phyloP scores from a whole-genome alignment of 2,797 vertebrate genomes.

The Cyprinodon diabolis region DNA sequence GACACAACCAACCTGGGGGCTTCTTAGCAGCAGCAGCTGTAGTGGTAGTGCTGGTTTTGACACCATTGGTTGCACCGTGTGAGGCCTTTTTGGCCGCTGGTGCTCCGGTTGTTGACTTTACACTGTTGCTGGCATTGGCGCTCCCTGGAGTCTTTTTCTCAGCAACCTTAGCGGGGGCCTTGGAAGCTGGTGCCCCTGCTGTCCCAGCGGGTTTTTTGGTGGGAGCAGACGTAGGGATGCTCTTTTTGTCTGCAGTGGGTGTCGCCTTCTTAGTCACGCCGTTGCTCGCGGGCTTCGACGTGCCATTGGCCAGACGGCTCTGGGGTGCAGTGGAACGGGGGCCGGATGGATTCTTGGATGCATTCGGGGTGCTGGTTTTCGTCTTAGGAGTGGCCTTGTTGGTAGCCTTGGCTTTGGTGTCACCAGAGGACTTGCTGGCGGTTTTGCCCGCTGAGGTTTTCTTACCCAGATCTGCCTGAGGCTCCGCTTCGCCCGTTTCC shows the following conservation, averaged over 20 bases:
- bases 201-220: slow-evolving; percentile 67
- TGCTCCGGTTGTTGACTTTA: slow-evolving; percentile 61
- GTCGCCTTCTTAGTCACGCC: slow-evolving; percentile 74
- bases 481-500: slow-evolving; percentile 48
- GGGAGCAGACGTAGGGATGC: slow-evolving; percentile 34
- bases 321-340: slow-evolving; percentile 66
- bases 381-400: slow-evolving; percentile 72
- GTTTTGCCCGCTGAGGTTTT: slow-evolving; percentile 61
- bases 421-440: slow-evolving; percentile 66
- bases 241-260: slow-evolving; percentile 68
- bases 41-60: slow-evolving; percentile 64
- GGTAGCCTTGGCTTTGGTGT: slow-evolving; percentile 75
- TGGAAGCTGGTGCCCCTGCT: slow-evolving; percentile 32
- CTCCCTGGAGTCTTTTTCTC: slow-evolving; percentile 73
- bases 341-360: slow-evolving; percentile 57
- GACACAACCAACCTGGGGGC: slow-evolving; percentile 67
- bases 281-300: slow-evolving; percentile 78
- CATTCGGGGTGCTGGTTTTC: slow-evolving; percentile 61
- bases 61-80: slow-evolving; percentile 53
- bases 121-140: slow-evolving; percentile 41
- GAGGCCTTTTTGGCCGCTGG: slow-evolving; percentile 67
- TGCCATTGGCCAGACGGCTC: slow-evolving; percentile 75
- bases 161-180: slow-evolving; percentile 57
- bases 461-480: slow-evolving; percentile 53
- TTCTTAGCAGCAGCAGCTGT: slow-evolving; percentile 62